Base-by-base conservation (phyloP, 1,140 invertebrate species). In the Bombyx mandarina region DNA sequence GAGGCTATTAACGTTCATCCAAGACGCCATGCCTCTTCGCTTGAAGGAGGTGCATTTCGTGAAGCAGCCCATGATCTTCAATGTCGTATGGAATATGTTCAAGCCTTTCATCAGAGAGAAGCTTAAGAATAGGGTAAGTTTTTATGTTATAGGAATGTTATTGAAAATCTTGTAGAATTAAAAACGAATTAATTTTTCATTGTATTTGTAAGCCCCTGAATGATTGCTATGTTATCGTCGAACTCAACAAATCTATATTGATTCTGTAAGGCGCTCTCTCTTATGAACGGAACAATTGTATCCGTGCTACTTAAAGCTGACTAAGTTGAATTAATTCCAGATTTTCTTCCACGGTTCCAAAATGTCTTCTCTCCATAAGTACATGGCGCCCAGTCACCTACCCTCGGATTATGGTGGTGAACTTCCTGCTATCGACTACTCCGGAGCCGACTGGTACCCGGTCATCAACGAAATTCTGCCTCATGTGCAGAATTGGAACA, bases 21-120 rank as follows among this genome's bases (percentile, higher is more conserved):
- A 96, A 78, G 95, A 97, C 62, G 95, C 95, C 3, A 96, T 97
- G 92, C 96, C 96, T 35, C 86, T 96, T 10, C 90, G 96, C 60
- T 91, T 97, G 67, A 96, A 96, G 79, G 95, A 96, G 77, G 93
- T 97, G 8, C 96, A 97, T 84, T 94, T 98, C 69, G 92, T 98
- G 0, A 97, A 96, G 74, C 93, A 97, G 71, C 96, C 96, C 0
- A 94, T 93, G 86, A 88, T 97, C 51, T 97, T 97, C 82, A 96
- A 95, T 65, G 91, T 96, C 75, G 93, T 97, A 0, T 97, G 96
- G 92, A 90, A 92, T 51, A 91, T 98, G 73, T 94, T 97, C 82
- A 95, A 95, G 79, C 96, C 96, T 1, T 95, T 97, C 70, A 91
- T 97, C 43, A 91, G 91, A 57, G 93, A 96, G 63, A 97, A 97